Evolutionary conservation across 1,140 invertebrate species (phyloP), one percentile per base, ranked within the genome.

Genomic region (Ruditapes philippinarum): DNA sequence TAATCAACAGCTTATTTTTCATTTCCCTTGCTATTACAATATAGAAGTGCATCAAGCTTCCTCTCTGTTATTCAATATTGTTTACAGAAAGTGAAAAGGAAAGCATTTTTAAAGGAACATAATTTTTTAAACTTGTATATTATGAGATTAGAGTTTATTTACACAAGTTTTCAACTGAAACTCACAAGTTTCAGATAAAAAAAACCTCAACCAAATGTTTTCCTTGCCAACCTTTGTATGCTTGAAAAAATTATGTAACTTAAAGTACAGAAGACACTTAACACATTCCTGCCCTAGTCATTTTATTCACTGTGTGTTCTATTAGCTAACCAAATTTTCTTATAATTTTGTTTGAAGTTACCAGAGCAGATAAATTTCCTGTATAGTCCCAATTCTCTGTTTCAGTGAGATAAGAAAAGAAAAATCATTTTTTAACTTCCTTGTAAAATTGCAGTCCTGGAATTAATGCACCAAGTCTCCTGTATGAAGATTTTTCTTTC

Each of bases 371-470:
- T 78, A 54, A 78, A 78, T 54, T 78, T 54, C 38, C 74, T 14
- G 28, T 54, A 54, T 51, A 78, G 36, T 17, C 74, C 31, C 7
- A 73, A 78, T 31, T 78, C 73, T 40, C 74, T 78, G 74, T 78
- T 78, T 38, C 74, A 19, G 74, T 51, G 45, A 78, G 74, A 78
- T 78, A 78, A 78, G 74, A 78, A 78, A 78, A 78, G 49, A 70
- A 84, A 82, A 73, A 84, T 84, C n/a, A 74, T 70, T 84, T 73
- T 84, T 70, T 68, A 57, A 31, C 51, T 84, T 74, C 82, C 82
- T 54, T 70, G 17, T 54, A 33, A 38, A 60, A 33, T 49, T 38
- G 40, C 68, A 36, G 38, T 65, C 65, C 82, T 33, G 74, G 82
- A 74, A 84, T 74, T 68, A 84, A 84, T 84, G 68, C 65, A 65